Conservation (phyloP, 2,797 vertebrate genomes). For the Danio choprae region DNA sequence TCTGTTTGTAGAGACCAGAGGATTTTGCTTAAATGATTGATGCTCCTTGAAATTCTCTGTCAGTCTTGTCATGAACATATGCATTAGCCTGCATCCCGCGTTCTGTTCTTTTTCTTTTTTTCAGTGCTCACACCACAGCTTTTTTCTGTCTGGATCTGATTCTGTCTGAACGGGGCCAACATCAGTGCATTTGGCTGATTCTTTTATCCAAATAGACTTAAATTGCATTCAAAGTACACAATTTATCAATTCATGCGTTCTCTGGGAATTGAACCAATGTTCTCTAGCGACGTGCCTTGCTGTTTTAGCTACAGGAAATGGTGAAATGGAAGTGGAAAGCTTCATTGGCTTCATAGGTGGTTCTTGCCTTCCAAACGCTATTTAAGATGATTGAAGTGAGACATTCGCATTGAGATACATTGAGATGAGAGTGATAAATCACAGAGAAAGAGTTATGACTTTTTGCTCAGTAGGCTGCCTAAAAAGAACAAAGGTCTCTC, state of each 20-base stretch:
- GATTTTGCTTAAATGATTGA: constrained; percentile 47
- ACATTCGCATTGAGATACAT: constrained; percentile 25
- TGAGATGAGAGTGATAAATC: constrained; percentile 3
- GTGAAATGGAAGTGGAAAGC: constrained; percentile 29
- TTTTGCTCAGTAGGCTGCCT: constrained; percentile 17
- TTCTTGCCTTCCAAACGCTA: constrained; percentile 35
- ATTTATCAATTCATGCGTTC: not conserved
- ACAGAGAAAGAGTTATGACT: constrained; percentile 13
- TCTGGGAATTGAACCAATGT: constrained; percentile 19
- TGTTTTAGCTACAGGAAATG: constrained; percentile 8
- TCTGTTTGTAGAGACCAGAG: constrained; percentile 37
- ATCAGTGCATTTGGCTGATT: constrained; percentile 33
- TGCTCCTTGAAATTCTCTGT: constrained; percentile 43
- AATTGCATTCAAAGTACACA: constrained; percentile 15
- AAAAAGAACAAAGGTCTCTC: constrained; percentile 10
- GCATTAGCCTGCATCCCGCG: constrained; percentile 12
- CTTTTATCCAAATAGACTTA: constrained; percentile 14
- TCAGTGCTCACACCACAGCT: not conserved
- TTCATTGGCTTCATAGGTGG: constrained; percentile 23
- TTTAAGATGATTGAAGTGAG: constrained; percentile 47
- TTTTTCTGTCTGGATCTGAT: constrained; percentile 20
- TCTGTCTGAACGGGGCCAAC: constrained; percentile 16
- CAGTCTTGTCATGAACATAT: constrained; percentile 32
- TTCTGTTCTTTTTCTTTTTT: constrained; percentile 23
- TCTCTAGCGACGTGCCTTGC: not conserved